Evolutionary conservation across 2,888 invertebrate species (phyloP).

Genomic region (Diaphora mendica): DNA sequence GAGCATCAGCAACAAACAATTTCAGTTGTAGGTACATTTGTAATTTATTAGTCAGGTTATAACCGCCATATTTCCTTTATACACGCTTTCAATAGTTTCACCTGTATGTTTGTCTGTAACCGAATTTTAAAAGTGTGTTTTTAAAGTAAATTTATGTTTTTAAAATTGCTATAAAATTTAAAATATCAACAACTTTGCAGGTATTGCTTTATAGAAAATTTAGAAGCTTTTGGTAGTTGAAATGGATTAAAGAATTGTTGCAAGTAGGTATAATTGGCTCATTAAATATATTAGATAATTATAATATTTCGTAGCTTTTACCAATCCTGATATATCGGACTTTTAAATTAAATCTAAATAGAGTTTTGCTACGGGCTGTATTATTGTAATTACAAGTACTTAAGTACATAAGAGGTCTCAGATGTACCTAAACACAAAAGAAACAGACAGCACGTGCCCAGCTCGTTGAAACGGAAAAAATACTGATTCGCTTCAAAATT

Average conservation of each 20-base stretch:
- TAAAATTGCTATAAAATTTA: too few relatives aligned
- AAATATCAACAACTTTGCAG: too few relatives aligned
- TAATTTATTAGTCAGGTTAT: too few relatives aligned
- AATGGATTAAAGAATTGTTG: background rate
- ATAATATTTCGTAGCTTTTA: background rate
- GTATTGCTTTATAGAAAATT: too few relatives aligned
- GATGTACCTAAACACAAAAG: slow-evolving; percentile 34
- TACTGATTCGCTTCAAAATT: slow-evolving; percentile 57
- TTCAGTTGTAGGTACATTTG: too few relatives aligned
- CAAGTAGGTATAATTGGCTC: background rate
- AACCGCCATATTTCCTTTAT: too few relatives aligned
- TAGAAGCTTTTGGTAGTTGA: too few relatives aligned
- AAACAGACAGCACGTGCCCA: slow-evolving; percentile 41
- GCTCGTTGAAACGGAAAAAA: slow-evolving; percentile 61
- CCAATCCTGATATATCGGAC: background rate
- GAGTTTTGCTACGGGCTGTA: background rate
- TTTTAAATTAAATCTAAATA: background rate
- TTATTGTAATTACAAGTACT: background rate
- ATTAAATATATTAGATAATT: background rate
- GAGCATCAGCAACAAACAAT: too few relatives aligned
- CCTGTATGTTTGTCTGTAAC: too few relatives aligned
- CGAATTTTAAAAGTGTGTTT: too few relatives aligned
- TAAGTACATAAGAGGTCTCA: slow-evolving; percentile 12
- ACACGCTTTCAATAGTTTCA: too few relatives aligned
- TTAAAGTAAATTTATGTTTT: too few relatives aligned